phyloP scores from a whole-genome alignment of 2,888 invertebrate genomes.

The Oconnorella tubifera region DNA sequence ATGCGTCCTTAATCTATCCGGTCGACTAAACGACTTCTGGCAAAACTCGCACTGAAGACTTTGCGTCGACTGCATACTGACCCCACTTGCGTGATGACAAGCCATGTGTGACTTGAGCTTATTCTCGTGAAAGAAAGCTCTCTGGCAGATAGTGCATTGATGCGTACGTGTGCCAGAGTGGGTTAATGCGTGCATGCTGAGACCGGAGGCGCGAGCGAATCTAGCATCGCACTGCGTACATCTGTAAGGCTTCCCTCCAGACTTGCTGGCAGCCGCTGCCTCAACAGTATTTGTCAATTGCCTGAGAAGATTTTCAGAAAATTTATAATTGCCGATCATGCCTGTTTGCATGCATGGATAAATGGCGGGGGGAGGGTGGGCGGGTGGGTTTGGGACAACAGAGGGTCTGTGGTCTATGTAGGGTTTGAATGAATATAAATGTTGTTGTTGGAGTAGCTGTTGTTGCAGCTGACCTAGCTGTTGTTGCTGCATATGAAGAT shows the following conservation, averaged over 20 bases:
- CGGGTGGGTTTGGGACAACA: slow-evolving; percentile 3
- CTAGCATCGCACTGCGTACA: slow-evolving; percentile 6
- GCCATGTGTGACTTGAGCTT: slow-evolving; percentile 1
- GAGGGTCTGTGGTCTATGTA: slow-evolving; percentile 3
- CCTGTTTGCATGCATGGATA: slow-evolving; percentile 7
- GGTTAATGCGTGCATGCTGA: slow-evolving; percentile 7
- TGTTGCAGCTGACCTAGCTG: background rate
- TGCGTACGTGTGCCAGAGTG: background rate
- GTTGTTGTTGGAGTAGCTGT: slow-evolving; percentile 2
- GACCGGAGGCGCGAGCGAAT: slow-evolving; percentile 4
- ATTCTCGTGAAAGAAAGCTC: slow-evolving; percentile 1
- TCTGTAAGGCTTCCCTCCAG: background rate
- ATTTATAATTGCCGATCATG: background rate
- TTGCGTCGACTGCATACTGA: too few relatives aligned
- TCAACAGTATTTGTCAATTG: background rate
- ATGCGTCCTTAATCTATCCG: background rate
- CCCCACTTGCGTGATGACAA: background rate
- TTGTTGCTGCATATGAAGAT: background rate
- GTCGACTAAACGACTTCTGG: background rate
- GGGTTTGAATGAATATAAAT: slow-evolving; percentile 1
- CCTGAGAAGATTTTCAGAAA: background rate
- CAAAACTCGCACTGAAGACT: background rate
- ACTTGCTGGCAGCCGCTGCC: background rate
- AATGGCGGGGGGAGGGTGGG: slow-evolving; percentile 1
- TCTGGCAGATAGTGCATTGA: background rate